A percentile compares a stretch with the other conserved stretches of the same genome.
Conservation (phyloP, 2,797 vertebrate species). For the Sphenodon punctatus region DNA sequence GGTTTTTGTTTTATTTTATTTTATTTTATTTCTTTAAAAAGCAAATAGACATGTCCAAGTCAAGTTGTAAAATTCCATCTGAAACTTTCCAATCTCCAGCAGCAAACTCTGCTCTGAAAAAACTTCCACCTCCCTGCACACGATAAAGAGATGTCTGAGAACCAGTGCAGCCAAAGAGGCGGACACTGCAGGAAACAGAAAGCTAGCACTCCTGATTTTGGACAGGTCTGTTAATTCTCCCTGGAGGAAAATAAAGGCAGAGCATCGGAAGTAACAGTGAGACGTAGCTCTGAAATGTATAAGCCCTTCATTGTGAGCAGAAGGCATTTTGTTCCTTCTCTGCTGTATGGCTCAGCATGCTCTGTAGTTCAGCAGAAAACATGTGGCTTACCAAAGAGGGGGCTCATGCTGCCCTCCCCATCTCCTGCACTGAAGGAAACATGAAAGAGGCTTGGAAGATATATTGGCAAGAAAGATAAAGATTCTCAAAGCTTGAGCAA, state of each 20-base stretch:
- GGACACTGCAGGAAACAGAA: background rate
- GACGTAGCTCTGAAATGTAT: background rate
- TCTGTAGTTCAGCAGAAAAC: background rate
- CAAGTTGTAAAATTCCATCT: too few species aligned
- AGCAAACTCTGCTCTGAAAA: background rate
- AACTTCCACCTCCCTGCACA: background rate
- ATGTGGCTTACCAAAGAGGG: background rate
- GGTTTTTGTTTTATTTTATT: background rate
- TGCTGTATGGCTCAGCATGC: background rate
- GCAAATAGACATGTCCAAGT: background rate
- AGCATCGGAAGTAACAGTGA: background rate
- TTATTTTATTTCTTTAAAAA: too few species aligned
- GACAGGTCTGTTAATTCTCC: background rate
- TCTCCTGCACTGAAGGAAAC: background rate
- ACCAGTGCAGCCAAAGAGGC: background rate
- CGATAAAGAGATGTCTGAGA: background rate
- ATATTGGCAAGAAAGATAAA: background rate
- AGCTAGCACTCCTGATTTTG: background rate
- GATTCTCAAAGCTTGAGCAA: background rate
- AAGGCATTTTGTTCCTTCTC: background rate
- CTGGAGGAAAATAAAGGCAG: background rate
- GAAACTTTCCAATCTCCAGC: background rate
- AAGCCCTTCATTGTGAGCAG: background rate
- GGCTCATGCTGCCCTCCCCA: background rate
- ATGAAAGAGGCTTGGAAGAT: background rate